Percentiles rank a stretch among this genome's conserved stretches.
Conservation (phyloP, 64 coral and sea anemone genomes). For the Platygyra sinensis region DNA sequence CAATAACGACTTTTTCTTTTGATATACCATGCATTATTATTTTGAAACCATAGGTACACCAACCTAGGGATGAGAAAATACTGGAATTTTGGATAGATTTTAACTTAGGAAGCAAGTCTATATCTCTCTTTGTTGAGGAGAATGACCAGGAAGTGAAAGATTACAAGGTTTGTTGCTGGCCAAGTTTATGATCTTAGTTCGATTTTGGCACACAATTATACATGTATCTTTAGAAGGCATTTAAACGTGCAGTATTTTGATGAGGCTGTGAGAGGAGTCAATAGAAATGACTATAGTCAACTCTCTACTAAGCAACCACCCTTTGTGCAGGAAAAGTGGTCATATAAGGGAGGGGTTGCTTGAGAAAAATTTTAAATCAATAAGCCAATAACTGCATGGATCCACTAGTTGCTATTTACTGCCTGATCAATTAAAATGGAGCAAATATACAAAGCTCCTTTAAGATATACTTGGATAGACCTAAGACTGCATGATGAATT, state of each 20-base stretch:
- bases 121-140: slow-evolving; percentile 19
- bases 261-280: too few species aligned
- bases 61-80: slow-evolving; percentile 7
- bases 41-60: not conserved
- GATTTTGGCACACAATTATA: not conserved
- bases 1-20: not conserved
- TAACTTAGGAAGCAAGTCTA: slow-evolving; percentile 15
- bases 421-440: too few species aligned
- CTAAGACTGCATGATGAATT: too few species aligned
- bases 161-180: not conserved
- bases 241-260: not conserved
- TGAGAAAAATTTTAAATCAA: too few species aligned
- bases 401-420: too few species aligned
- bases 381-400: too few species aligned
- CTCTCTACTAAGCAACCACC: too few species aligned
- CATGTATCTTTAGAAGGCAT: not conserved
- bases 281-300: too few species aligned
- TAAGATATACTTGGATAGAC: too few species aligned
- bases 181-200: not conserved
- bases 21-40: not conserved
- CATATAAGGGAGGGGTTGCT: too few species aligned
- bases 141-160: not conserved
- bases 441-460: too few species aligned
- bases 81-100: slow-evolving; percentile 33
- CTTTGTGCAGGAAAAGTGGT: too few species aligned